Conservation (phyloP, 2,113 vertebrate species). For the Calcarius ornatus region DNA sequence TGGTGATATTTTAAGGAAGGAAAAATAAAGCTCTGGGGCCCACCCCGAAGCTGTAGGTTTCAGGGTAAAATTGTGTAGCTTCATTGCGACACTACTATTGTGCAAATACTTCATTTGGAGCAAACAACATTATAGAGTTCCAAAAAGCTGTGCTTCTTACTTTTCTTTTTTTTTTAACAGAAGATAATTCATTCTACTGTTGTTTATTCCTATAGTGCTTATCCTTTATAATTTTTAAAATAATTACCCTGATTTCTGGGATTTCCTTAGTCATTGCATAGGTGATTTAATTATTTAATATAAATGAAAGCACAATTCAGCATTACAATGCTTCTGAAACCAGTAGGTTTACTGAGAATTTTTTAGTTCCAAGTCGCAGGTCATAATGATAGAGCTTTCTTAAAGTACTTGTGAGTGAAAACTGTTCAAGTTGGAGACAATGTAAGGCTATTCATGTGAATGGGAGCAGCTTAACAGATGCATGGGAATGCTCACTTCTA, state of each 20-base stretch:
- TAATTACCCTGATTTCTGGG: background rate
- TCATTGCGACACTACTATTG: background rate
- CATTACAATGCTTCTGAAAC: background rate
- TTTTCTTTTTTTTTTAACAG: background rate
- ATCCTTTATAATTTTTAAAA: background rate
- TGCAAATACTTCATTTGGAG: conserved; percentile 7
- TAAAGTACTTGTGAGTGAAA: background rate
- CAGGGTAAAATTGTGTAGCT: background rate
- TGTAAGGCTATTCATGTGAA: background rate
- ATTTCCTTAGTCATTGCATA: background rate
- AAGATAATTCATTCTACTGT: background rate
- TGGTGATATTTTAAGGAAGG: conserved; percentile 51
- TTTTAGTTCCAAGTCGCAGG: background rate
- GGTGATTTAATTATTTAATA: background rate
- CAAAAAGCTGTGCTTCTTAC: background rate
- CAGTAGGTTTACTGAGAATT: background rate
- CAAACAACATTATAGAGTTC: background rate
- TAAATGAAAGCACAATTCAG: background rate
- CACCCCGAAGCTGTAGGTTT: background rate
- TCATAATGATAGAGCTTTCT: background rate
- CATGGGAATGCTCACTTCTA: background rate
- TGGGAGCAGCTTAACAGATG: background rate
- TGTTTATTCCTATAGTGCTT: background rate
- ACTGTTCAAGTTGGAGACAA: background rate
- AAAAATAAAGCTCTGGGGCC: conserved; percentile 22